Conservation (phyloP, 1,140 invertebrate species). For the Drosophila mauritiana region DNA sequence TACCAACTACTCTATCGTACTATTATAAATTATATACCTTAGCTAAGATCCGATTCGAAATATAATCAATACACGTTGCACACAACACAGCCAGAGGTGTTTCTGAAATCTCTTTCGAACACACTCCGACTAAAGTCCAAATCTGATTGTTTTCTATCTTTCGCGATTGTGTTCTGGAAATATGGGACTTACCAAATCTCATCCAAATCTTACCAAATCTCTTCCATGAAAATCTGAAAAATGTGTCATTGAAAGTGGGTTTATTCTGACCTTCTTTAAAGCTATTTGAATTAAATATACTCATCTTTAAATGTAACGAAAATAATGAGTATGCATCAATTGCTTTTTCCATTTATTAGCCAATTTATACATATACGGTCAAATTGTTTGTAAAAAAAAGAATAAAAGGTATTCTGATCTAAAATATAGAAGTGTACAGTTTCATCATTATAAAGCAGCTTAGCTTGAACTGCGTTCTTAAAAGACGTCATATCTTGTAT, state of each 20-base stretch:
- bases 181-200: too few relatives aligned
- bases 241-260: too few relatives aligned
- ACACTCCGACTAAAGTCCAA: neutral
- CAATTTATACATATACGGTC: too few relatives aligned
- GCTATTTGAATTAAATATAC: neutral
- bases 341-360: neutral
- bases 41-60: conserved; percentile 68
- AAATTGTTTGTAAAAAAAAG: too few relatives aligned
- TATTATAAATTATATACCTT: conserved; percentile 55
- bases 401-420: neutral
- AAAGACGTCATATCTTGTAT: neutral
- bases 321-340: neutral
- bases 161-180: neutral
- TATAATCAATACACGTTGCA: conserved; percentile 49
- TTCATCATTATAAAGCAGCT: neutral
- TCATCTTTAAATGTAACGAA: neutral
- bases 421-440: neutral
- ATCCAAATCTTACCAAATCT: too few relatives aligned
- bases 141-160: neutral
- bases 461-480: too few relatives aligned
- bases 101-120: neutral
- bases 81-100: conserved; percentile 24
- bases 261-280: too few relatives aligned
- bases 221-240: too few relatives aligned
- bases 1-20: conserved; percentile 23